Conservation (phyloP, 2,888 invertebrate genomes). For the Caenorhabditis sulstoni region DNA sequence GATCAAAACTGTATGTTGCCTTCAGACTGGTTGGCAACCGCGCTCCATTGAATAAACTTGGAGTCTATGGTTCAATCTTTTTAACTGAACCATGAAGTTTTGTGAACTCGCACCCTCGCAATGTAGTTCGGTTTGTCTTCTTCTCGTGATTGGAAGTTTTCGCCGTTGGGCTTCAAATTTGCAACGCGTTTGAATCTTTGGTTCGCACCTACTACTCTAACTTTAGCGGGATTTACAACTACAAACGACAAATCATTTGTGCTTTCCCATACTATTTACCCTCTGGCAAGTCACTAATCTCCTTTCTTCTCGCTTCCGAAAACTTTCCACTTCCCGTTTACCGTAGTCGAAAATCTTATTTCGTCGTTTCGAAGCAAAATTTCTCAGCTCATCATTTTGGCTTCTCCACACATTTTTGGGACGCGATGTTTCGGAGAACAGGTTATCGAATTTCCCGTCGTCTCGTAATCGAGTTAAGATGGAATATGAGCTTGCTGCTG, state of each 20-base stretch:
- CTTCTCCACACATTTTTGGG: constrained; percentile 19
- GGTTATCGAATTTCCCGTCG: constrained; percentile 49
- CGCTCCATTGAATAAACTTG: no score
- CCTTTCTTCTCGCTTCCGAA: constrained; percentile 12
- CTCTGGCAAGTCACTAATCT: constrained; percentile 49
- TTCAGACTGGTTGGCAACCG: no score
- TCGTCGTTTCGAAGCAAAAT: not conserved
- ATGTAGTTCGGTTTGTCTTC: no score
- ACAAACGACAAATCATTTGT: constrained; percentile 36
- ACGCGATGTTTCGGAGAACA: constrained; percentile 38
- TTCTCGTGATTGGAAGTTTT: no score
- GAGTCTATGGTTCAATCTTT: no score
- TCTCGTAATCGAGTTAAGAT: constrained; percentile 53
- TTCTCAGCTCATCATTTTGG: not conserved
- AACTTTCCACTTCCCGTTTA: constrained; percentile 5
- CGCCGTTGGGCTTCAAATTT: no score
- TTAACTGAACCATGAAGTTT: no score
- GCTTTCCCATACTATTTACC: constrained; percentile 42
- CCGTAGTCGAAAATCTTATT: constrained; percentile 32
- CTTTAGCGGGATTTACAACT: constrained; percentile 32
- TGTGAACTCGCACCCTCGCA: not conserved
- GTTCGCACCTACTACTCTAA: constrained; percentile 16
- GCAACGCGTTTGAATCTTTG: no score
- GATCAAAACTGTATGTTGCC: not conserved
- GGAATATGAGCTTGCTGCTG: constrained; percentile 48